phyloP scores from a whole-genome alignment of 2,888 invertebrate genomes.

The Cantharis rustica region DNA sequence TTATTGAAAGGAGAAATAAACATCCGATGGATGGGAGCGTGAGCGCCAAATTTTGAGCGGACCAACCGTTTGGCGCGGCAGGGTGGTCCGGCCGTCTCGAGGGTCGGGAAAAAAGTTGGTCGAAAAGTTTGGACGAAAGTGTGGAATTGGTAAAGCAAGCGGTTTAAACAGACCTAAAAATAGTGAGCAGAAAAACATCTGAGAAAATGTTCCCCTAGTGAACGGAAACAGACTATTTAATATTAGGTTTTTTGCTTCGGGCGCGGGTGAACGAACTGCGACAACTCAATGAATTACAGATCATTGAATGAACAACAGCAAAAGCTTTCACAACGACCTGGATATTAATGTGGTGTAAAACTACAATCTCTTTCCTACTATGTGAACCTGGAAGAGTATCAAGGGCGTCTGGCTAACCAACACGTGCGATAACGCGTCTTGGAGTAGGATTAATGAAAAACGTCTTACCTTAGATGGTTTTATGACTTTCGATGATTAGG shows the following conservation, averaged over 20 bases:
- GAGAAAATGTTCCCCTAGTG: constrained; percentile 46
- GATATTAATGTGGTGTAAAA: constrained; percentile 50
- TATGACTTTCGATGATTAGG: background rate
- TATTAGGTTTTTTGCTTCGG: constrained; percentile 47
- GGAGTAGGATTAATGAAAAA: background rate
- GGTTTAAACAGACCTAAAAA: constrained; percentile 21
- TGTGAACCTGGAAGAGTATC: constrained; percentile 36
- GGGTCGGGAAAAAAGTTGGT: background rate
- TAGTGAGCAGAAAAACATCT: constrained; percentile 29
- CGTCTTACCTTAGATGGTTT: background rate
- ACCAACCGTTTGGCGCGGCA: too few relatives aligned
- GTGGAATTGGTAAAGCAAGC: background rate
- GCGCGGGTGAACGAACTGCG: constrained; percentile 47
- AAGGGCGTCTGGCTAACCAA: constrained; percentile 27
- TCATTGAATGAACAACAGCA: constrained; percentile 39
- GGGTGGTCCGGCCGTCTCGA: background rate
- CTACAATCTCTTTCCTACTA: constrained; percentile 27
- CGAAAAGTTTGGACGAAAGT: background rate
- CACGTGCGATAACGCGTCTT: constrained; percentile 22
- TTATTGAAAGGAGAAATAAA: background rate
- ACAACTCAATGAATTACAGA: constrained; percentile 42
- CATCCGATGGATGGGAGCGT: background rate
- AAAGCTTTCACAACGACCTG: constrained; percentile 44
- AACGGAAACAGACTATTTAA: constrained; percentile 48
- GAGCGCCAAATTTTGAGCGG: background rate